phyloP scores from a whole-genome alignment of 1,140 invertebrate species.

The Diorhabda carinulata region DNA sequence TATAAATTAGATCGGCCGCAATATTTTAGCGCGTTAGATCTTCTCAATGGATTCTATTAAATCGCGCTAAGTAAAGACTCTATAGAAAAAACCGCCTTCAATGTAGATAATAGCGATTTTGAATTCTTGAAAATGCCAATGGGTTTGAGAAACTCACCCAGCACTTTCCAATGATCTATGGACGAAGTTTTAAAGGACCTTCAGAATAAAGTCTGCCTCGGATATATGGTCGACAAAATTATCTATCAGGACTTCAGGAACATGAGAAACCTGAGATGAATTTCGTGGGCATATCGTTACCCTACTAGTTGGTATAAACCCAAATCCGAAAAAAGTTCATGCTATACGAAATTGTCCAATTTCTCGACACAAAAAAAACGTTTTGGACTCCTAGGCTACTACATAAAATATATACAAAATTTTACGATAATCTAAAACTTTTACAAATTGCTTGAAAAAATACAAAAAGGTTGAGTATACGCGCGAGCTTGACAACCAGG shows the following conservation, averaged over 20 bases:
- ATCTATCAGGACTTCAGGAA: conserved; percentile 27
- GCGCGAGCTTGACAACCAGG: conserved; percentile 17
- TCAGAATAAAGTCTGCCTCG: conserved; percentile 29
- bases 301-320: conserved; percentile 28
- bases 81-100: conserved; percentile 46
- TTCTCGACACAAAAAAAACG: conserved; percentile 35
- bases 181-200: conserved; percentile 33
- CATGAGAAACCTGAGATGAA: conserved; percentile 19
- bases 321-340: conserved; percentile 23
- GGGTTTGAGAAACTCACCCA: conserved; percentile 27
- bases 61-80: conserved; percentile 21
- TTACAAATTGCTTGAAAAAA: conserved; percentile 26
- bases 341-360: conserved; percentile 29
- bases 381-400: conserved; percentile 28
- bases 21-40: conserved; percentile 47
- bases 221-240: conserved; percentile 44
- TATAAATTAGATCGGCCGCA: conserved; percentile 39
- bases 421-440: conserved; percentile 36
- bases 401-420: conserved; percentile 32
- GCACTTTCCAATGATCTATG: conserved; percentile 39
- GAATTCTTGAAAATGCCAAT: conserved; percentile 41
- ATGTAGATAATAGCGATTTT: conserved; percentile 35
- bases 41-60: conserved; percentile 28
- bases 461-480: conserved; percentile 12
- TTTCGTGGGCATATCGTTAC: conserved; percentile 40